phyloP scores from a whole-genome alignment of 2,888 invertebrate species.

The Clanis bilineata region DNA sequence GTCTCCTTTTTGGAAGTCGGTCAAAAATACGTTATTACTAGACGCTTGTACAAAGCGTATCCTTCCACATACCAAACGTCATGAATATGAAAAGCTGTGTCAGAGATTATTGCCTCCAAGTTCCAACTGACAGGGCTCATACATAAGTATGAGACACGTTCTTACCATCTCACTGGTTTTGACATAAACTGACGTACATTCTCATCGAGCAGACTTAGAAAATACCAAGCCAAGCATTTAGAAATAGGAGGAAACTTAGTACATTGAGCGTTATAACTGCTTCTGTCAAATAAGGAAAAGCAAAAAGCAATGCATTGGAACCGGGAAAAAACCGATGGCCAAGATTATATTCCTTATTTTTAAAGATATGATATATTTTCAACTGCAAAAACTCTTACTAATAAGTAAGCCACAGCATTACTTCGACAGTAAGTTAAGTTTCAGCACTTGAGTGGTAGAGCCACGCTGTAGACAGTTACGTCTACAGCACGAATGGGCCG shows the following conservation, averaged over 20 bases:
- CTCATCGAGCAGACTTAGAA: not conserved
- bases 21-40: not conserved
- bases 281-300: constrained; percentile 4
- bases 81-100: constrained; percentile 8
- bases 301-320: not conserved
- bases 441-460: too few relatives aligned
- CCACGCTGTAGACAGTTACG: too few relatives aligned
- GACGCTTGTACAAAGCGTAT: not conserved
- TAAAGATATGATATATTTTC: not conserved
- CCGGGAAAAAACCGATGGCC: not conserved
- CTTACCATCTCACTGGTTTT: not conserved
- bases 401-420: too few relatives aligned
- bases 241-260: not conserved
- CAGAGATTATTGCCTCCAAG: not conserved
- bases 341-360: not conserved
- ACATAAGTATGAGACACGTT: constrained; percentile 5
- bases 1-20: too few relatives aligned
- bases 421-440: too few relatives aligned
- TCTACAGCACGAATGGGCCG: too few relatives aligned
- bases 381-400: too few relatives aligned
- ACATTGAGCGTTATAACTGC: not conserved
- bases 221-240: not conserved
- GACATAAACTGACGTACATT: not conserved
- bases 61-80: not conserved
- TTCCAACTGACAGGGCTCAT: constrained; percentile 3